These are phyloP conservation scores for Melanotaenia maccullochi DNA, from an alignment of 2,797 vertebrate species.

Conservation along the genomic window DNA sequence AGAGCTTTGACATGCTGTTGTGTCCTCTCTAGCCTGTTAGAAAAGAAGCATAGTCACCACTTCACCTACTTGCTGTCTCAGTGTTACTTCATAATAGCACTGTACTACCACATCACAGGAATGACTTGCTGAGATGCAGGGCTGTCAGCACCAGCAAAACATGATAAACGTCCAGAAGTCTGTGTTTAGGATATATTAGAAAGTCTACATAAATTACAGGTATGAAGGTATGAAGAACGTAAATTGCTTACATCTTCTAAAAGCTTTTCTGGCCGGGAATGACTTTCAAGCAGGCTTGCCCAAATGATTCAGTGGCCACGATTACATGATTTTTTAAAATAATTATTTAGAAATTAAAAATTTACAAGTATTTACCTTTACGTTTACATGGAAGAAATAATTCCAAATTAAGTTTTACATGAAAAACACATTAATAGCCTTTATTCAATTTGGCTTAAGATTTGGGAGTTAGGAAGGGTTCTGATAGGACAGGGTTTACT, in stretches of 20 bases:
- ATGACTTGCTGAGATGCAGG: slow-evolving; percentile 44
- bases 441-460: no score
- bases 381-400: no score
- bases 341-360: no score
- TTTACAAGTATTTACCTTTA: no score
- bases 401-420: no score
- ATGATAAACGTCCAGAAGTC: slow-evolving; percentile 46
- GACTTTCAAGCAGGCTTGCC: background rate
- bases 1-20: slow-evolving; percentile 54
- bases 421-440: no score
- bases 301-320: background rate
- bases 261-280: background rate
- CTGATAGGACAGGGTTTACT: no score
- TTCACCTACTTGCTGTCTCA: slow-evolving; percentile 21
- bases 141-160: slow-evolving; percentile 58
- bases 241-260: slow-evolving; percentile 5
- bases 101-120: slow-evolving; percentile 41
- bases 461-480: no score
- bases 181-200: slow-evolving; percentile 42
- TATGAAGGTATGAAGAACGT: slow-evolving; percentile 14
- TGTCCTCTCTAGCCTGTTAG: slow-evolving; percentile 30
- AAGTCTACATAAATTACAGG: slow-evolving; percentile 33
- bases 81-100: slow-evolving; percentile 37
- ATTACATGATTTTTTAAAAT: background rate
- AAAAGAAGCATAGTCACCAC: slow-evolving; percentile 40